Evolutionary conservation across 2,113 vertebrate genomes (phyloP), one percentile per base, ranked within the genome.

Genomic region (Cyanoderma ruficeps): DNA sequence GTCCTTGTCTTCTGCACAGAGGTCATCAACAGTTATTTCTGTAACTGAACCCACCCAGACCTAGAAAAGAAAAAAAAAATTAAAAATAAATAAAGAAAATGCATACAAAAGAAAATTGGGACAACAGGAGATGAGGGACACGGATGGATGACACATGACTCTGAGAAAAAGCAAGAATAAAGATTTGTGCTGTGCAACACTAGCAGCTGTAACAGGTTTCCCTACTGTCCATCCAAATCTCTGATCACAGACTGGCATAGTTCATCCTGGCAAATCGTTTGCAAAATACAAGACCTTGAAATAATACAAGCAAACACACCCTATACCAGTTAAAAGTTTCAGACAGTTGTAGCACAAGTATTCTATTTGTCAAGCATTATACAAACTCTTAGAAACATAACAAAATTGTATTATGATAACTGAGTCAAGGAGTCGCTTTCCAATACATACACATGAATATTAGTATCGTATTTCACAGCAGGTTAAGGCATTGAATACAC

Each of bases 1-100:
- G 96, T 99, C 99, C 69, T 93, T 87, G 85, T 99, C 99, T 97
- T 98, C 97, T 10, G 96, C 98, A 79, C 91, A 98, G 68, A 99
- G 98, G 91, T 99, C 98, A 33, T 96, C 95, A 13, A 50, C 22
- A 49, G 98, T 98, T 95, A 99, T 98, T 97, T 98, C 98, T 25
- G 98, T 99, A 81, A 99, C 94, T 20, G 99, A 99, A 71, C 97
- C 97, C 60, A 98, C 98, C 99, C 99, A 99, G 50, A 99, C 98
- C 99, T 99, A 92, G 53, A 92, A 95, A 93, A 94, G 30, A 25
- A 89, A 91, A 87, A 72, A 37, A 33, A n/a, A 39, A 39, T 19
- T 3, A 82, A 49, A 49, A 27, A 67, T 6, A 47, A 31, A 57
- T 0, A 71, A 46, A 80, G 21, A 50, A 88, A 79, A 88, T n/a